These are phyloP conservation scores for Burhinus oedicnemus DNA, from an alignment of 2,113 vertebrate species.

Conservation along the genomic window DNA sequence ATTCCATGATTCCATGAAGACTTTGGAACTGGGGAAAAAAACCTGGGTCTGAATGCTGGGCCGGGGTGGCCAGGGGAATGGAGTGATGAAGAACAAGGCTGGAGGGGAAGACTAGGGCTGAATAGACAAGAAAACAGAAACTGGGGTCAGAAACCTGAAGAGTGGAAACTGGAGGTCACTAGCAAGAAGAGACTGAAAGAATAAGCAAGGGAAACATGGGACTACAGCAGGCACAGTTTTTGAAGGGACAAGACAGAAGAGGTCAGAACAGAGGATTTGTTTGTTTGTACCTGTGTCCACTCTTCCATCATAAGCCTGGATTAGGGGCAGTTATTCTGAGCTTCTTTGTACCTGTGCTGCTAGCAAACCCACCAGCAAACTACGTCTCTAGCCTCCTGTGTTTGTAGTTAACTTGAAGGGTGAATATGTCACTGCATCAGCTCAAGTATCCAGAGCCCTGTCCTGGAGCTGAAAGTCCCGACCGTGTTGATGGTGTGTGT, in stretches of 20 bases:
- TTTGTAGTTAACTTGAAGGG: not conserved
- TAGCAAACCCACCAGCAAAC: not conserved
- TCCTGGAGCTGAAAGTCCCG: not conserved
- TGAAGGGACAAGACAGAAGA: not conserved
- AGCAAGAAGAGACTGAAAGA: not conserved
- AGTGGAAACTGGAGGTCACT: not conserved
- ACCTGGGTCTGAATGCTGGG: not conserved
- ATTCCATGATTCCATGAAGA: not conserved
- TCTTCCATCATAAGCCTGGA: not conserved
- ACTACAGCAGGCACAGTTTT: not conserved
- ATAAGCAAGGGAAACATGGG: not conserved
- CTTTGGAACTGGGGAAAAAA: not conserved
- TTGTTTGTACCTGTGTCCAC: not conserved
- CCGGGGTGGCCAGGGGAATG: fast-evolving
- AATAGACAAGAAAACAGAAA: not conserved
- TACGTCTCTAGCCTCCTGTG: not conserved
- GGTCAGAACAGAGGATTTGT: not conserved
- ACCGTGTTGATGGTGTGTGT: not conserved
- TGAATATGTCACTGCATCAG: not conserved
- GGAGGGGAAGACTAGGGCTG: not conserved
- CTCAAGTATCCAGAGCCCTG: not conserved
- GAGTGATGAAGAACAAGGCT: not conserved
- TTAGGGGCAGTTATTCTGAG: not conserved
- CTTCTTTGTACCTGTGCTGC: not conserved
- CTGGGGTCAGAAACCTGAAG: not conserved